phyloP scores from a whole-genome alignment of 2,797 vertebrate species.

The Botia almorhae region DNA sequence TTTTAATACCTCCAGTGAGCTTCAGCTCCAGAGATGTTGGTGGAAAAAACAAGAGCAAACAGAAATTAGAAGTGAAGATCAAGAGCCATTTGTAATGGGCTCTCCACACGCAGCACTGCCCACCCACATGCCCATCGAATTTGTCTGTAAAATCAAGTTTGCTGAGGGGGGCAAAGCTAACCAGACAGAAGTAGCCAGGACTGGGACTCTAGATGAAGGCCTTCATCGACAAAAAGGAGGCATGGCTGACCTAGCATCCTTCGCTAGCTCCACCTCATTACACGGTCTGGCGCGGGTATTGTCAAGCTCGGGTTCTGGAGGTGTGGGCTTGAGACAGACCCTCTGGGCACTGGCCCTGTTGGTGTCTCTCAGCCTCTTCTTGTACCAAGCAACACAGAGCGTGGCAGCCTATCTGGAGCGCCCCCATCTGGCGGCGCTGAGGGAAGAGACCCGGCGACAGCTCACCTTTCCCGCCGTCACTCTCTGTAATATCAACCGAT shows the following conservation, averaged over 20 bases:
- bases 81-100: conserved; percentile 62
- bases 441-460: conserved; percentile 86
- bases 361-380: conserved; percentile 88
- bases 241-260: conserved; percentile 84
- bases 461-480: conserved; percentile 96
- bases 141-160: conserved; percentile 99
- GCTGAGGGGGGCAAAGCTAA: conserved; percentile 95
- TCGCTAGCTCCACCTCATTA: conserved; percentile 92
- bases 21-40: too few species aligned
- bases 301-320: conserved; percentile 76
- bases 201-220: conserved; percentile 90
- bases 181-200: conserved; percentile 92
- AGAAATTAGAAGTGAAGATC: conserved; percentile 64
- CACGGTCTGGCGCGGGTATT: conserved; percentile 96
- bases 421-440: conserved; percentile 90
- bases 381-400: conserved; percentile 92
- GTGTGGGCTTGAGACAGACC: conserved; percentile 88
- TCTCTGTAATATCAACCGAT: conserved; percentile 99
- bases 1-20: background rate
- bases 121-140: conserved; percentile 99
- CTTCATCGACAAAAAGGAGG: conserved; percentile 73
- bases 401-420: conserved; percentile 94
- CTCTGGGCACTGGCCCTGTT: conserved; percentile 94
- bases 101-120: conserved; percentile 79
- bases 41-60: conserved; percentile 18